phyloP scores from a whole-genome alignment of 2,113 vertebrate genomes.

The Rhea pennata region DNA sequence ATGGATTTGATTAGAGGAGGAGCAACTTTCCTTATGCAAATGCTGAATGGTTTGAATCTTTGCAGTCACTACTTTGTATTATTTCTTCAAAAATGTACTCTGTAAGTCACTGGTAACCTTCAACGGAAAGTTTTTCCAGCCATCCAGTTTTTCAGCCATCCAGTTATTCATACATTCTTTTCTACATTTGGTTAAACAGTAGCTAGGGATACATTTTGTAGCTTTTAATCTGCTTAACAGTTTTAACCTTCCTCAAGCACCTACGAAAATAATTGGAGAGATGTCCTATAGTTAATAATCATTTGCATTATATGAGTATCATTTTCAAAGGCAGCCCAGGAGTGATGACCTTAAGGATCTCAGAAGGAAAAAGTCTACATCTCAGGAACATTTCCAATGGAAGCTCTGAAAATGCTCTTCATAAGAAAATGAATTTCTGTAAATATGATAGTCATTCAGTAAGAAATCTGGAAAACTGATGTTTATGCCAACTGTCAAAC shows the following conservation, averaged over 20 bases:
- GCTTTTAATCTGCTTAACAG: not conserved
- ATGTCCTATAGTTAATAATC: not conserved
- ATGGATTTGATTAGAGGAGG: constrained; percentile 44
- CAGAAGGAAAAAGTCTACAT: not conserved
- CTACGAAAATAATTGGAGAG: not conserved
- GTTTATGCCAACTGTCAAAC: not conserved
- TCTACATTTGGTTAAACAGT: not conserved
- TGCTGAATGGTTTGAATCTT: not conserved
- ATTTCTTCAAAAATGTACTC: constrained; percentile 11
- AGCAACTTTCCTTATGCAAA: constrained; percentile 37
- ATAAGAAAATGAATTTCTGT: not conserved
- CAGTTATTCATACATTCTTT: not conserved
- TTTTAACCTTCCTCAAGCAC: not conserved
- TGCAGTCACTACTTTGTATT: not conserved
- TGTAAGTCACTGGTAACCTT: not conserved
- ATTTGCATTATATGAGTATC: not conserved
- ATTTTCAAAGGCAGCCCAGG: not conserved
- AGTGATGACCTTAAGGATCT: not conserved
- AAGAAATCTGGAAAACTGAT: not conserved
- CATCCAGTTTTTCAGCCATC: not conserved
- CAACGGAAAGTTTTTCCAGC: not conserved
- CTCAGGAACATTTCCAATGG: not conserved
- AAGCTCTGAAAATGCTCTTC: not conserved
- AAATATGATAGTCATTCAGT: not conserved
- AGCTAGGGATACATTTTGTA: not conserved